phyloP scores from a whole-genome alignment of 2,113 vertebrate species.

The Melanerpes aurifrons region DNA sequence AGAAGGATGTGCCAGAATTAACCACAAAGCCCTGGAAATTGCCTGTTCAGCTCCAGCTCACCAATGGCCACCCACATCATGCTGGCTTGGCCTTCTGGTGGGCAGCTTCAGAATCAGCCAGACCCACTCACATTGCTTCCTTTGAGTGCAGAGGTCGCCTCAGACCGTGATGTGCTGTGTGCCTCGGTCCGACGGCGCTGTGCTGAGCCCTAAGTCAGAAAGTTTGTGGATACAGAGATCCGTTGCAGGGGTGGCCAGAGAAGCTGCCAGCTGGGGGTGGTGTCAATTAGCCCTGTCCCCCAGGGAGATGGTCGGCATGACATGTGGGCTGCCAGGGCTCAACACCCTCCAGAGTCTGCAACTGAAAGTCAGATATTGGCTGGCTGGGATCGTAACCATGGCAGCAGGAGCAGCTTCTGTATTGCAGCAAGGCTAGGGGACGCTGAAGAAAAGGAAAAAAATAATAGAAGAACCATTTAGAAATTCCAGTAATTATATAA shows the following conservation, averaged over 20 bases:
- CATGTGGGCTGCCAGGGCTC: neutral
- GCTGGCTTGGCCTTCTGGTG: neutral
- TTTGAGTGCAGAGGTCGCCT: neutral
- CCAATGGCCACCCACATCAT: fast-evolving
- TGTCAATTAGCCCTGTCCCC: neutral
- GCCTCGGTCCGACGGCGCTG: fast-evolving
- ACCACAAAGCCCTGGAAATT: neutral
- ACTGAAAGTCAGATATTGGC: neutral
- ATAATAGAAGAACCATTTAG: neutral
- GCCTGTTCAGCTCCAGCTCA: neutral
- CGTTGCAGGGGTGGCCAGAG: neutral
- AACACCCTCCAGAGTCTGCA: neutral
- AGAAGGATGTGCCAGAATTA: neutral
- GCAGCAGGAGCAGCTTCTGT: conserved; percentile 73
- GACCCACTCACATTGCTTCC: neutral
- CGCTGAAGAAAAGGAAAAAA: neutral
- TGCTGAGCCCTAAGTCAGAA: neutral
- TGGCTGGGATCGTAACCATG: conserved; percentile 74
- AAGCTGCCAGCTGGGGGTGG: neutral
- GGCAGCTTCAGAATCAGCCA: neutral
- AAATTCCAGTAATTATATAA: conserved; percentile 20
- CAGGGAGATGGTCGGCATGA: neutral
- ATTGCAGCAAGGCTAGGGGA: conserved; percentile 52
- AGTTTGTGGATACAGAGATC: neutral
- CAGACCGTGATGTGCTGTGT: fast-evolving